Conservation (phyloP, 1,140 invertebrate genomes). For the Bursaphelenchus mucronatus region DNA sequence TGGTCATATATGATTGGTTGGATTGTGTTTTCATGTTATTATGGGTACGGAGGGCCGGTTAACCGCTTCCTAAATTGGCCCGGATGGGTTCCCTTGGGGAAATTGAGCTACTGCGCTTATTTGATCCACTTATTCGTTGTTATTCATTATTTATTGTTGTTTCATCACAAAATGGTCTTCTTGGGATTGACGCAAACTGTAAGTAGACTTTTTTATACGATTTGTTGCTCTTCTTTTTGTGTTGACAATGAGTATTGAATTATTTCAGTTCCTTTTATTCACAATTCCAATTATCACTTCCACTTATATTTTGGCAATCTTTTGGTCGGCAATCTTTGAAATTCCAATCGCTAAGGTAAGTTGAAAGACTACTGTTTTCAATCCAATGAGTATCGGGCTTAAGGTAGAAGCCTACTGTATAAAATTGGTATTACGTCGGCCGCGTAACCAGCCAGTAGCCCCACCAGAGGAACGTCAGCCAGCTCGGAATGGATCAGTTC, state of each 20-base stretch:
- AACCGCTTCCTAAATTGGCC: constrained; percentile 29
- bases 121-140: constrained; percentile 27
- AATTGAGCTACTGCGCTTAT: constrained; percentile 24
- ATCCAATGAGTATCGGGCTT: too few relatives aligned
- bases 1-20: constrained; percentile 23
- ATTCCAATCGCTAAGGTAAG: constrained; percentile 30
- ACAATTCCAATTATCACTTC: constrained; percentile 24
- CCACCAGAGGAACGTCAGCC: too few relatives aligned
- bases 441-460: too few relatives aligned
- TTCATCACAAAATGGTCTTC: constrained; percentile 15
- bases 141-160: constrained; percentile 5
- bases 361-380: too few relatives aligned
- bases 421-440: too few relatives aligned
- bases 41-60: constrained; percentile 32
- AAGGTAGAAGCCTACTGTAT: too few relatives aligned
- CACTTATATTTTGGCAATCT: constrained; percentile 27
- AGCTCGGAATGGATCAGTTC: too few relatives aligned
- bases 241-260: neutral
- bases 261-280: constrained; percentile 19
- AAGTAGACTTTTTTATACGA: neutral
- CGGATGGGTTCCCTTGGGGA: constrained; percentile 28
- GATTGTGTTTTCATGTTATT: constrained; percentile 34
- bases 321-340: constrained; percentile 38
- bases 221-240: neutral
- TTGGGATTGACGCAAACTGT: constrained; percentile 22